These are phyloP conservation scores for Erpornis zantholeuca DNA, from an alignment of 2,113 vertebrate genomes.

Conservation along the genomic window DNA sequence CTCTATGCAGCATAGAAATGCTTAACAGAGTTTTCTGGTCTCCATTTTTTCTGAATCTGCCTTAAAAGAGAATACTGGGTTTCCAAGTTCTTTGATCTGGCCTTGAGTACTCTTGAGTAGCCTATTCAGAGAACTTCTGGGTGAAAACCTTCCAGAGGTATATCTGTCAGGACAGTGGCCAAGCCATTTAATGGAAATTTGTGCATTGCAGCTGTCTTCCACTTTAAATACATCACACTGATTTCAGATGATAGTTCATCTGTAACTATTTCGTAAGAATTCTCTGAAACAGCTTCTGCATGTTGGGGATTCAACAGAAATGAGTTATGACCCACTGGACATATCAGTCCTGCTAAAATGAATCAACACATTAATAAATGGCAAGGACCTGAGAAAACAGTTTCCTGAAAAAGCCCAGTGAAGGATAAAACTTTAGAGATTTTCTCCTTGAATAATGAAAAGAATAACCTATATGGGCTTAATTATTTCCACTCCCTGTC, in stretches of 20 bases:
- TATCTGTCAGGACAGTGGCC: not conserved
- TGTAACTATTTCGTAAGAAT: not conserved
- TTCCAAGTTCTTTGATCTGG: not conserved
- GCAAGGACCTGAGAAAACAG: constrained; percentile 13
- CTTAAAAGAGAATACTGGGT: not conserved
- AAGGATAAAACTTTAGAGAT: not conserved
- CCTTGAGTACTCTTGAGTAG: not conserved
- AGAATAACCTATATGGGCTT: not conserved
- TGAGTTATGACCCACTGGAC: not conserved
- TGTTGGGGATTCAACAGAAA: not conserved
- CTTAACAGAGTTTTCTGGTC: not conserved
- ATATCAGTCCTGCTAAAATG: constrained; percentile 5
- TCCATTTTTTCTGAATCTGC: not conserved
- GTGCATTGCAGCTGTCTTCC: not conserved
- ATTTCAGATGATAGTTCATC: not conserved
- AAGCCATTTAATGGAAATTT: not conserved
- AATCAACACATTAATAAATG: constrained; percentile 22
- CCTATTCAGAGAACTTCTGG: not conserved
- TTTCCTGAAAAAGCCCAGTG: not conserved
- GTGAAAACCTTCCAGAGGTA: not conserved
- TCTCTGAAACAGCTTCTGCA: not conserved
- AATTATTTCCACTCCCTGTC: constrained; percentile 37
- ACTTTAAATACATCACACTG: not conserved
- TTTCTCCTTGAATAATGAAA: constrained; percentile 34
- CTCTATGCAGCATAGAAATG: accelerated